Percentiles rank a stretch among this genome's conserved stretches.
These are phyloP conservation scores for Dasypolia templi DNA, from an alignment of 2,888 invertebrate species.

Conservation along the genomic window DNA sequence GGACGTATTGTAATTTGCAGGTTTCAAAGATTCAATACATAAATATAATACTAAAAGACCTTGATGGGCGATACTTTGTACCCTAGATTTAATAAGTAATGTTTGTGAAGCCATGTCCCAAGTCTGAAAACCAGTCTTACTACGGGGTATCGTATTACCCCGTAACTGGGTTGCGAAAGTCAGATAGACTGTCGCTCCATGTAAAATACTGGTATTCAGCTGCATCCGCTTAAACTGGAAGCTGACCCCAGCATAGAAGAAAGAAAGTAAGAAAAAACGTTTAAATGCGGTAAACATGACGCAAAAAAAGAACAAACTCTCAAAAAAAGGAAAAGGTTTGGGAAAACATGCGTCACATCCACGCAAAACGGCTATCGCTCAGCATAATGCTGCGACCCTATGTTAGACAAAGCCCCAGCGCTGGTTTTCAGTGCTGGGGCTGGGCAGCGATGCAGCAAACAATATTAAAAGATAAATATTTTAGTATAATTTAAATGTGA, in stretches of 20 bases:
- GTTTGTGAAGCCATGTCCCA: not conserved
- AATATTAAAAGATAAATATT: too few relatives aligned
- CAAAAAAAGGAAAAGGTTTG: too few relatives aligned
- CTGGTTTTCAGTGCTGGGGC: too few relatives aligned
- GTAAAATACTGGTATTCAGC: not conserved
- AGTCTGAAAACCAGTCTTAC: not conserved
- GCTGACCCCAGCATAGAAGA: not conserved
- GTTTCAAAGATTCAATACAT: slow-evolving; percentile 31
- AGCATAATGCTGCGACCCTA: too few relatives aligned
- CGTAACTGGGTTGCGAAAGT: not conserved
- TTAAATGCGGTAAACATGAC: too few relatives aligned
- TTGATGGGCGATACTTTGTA: not conserved
- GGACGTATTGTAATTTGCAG: slow-evolving; percentile 44
- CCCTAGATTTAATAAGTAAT: not conserved
- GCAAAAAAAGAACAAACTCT: too few relatives aligned
- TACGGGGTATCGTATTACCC: not conserved
- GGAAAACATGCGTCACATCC: too few relatives aligned
- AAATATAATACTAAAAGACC: slow-evolving; percentile 22
- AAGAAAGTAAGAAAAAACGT: too few relatives aligned
- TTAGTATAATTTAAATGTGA: too few relatives aligned
- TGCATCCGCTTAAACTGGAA: not conserved
- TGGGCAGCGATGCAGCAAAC: too few relatives aligned
- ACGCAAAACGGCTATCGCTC: too few relatives aligned
- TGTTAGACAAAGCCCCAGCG: too few relatives aligned
- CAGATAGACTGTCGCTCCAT: not conserved